These are phyloP conservation scores for Leptoclinus maculatus DNA, from an alignment of 2,797 vertebrate species.

Conservation along the genomic window DNA sequence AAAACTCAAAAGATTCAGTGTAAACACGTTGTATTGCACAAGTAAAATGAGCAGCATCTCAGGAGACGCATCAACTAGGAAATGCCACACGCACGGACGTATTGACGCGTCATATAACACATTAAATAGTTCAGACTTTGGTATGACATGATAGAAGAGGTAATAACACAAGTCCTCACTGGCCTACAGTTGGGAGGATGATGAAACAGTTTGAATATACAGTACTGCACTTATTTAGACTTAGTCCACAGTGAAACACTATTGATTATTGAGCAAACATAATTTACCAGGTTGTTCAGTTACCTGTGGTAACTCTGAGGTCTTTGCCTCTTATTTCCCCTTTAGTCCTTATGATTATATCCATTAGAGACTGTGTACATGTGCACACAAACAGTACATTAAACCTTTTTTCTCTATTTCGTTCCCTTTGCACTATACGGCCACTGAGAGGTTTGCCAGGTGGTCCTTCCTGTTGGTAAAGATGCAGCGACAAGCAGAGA, in stretches of 20 bases:
- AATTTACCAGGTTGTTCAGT: slow-evolving; percentile 27
- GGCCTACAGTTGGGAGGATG: slow-evolving; percentile 9
- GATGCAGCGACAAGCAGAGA: slow-evolving; percentile 83
- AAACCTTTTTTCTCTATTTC: background rate
- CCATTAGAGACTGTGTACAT: background rate
- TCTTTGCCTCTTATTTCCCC: slow-evolving; percentile 5
- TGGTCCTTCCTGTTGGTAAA: slow-evolving; percentile 93
- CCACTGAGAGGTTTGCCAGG: slow-evolving; percentile 70
- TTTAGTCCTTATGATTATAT: slow-evolving; percentile 27
- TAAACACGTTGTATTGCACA: slow-evolving; percentile 54
- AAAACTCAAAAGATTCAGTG: slow-evolving; percentile 12
- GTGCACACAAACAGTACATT: background rate
- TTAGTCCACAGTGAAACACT: slow-evolving; percentile 31
- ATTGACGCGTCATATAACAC: background rate
- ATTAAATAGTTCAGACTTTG: slow-evolving; percentile 57
- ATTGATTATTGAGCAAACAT: slow-evolving; percentile 10
- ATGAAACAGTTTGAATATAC: slow-evolving; percentile 14
- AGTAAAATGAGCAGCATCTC: slow-evolving; percentile 45
- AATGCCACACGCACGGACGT: slow-evolving; percentile 19
- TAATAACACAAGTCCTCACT: slow-evolving; percentile 10
- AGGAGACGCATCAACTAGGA: background rate
- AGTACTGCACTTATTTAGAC: slow-evolving; percentile 16
- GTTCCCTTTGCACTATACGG: slow-evolving; percentile 24
- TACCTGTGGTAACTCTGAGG: slow-evolving; percentile 32
- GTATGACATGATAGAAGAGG: slow-evolving; percentile 46